phyloP scores from a whole-genome alignment of 2,113 vertebrate genomes.

The Rhineura floridana region DNA sequence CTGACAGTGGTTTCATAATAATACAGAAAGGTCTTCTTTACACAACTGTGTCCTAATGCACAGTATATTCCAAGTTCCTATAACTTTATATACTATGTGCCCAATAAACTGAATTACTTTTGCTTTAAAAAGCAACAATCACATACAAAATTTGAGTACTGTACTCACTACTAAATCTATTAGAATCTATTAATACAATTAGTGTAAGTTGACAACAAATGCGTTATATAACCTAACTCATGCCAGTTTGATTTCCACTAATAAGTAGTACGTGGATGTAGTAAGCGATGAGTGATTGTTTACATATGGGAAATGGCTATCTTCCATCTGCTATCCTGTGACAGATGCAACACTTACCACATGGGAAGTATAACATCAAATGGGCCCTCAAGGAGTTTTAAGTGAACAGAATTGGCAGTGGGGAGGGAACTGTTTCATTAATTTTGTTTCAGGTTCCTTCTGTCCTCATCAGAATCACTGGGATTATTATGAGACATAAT shows the following conservation, averaged over 20 bases:
- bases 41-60: not conserved
- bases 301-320: conserved; percentile 18
- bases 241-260: not conserved
- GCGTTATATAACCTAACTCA: not conserved
- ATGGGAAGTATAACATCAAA: conserved; percentile 13
- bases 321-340: conserved; percentile 15
- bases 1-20: not conserved
- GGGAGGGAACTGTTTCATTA: not conserved
- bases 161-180: not conserved
- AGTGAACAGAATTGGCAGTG: not conserved
- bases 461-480: not conserved
- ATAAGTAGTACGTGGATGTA: not conserved
- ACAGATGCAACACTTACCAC: conserved; percentile 15
- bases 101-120: not conserved
- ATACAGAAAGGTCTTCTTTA: not conserved
- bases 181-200: conserved; percentile 2
- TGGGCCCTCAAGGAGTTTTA: conserved; percentile 9
- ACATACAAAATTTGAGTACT: not conserved
- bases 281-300: conserved; percentile 11
- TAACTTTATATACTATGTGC: not conserved
- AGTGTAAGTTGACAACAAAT: conserved; percentile 8
- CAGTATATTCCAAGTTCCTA: not conserved
- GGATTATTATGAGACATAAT: not conserved
- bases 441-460: not conserved
- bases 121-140: not conserved